Base-by-base conservation (phyloP, 2,797 vertebrate species). In the Bovichtus variegatus region DNA sequence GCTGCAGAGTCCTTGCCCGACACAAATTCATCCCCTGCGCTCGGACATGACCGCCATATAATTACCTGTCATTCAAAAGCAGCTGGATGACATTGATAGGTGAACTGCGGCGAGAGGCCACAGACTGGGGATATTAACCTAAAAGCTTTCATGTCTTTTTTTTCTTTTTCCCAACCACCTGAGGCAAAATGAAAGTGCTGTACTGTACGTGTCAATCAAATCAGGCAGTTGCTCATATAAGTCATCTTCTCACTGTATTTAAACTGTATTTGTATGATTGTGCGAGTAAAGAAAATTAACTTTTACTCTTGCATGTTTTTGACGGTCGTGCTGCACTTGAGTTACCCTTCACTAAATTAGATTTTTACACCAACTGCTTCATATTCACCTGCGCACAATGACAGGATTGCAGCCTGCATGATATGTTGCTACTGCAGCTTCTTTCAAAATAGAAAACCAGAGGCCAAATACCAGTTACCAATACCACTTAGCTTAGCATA, bases 21-120 rank as follows among this genome's bases (percentile, higher is more conserved):
- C 78, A 83, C 79, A 78, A 87, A 90, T 66, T 70, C 57, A 74
- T 66, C 64, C 69, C 58, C 74, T 7, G 53, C 23, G 65, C 74
- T 66, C 3, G 60, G 67, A 86, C 51, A 36, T 87, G 89, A 90
- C 84, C 58, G 61, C 67, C 55, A 71, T 85, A 82, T 85, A 90
- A 89, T 85, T 81, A 87, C 75, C 75, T 91, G 87, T 87, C 91
- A 89, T 74, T 92, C 87, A 92, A 83, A 83, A 49, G 72, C 76
- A 38, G 63, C 70, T 38, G 49, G 65, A 38, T 87, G 90, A 89
- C 83, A 85, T 76, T 88, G 87, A 80, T 70, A 83, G 85, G 85
- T 90, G 87, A 87, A 78, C 62, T 71, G 68, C 40, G 12, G 76
- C 87, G 84, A 1, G 44, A 78, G 82, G 79, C 65, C 63, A 53